Base-by-base conservation (phyloP, 2,888 invertebrate species). In the Stenurella melanura region DNA sequence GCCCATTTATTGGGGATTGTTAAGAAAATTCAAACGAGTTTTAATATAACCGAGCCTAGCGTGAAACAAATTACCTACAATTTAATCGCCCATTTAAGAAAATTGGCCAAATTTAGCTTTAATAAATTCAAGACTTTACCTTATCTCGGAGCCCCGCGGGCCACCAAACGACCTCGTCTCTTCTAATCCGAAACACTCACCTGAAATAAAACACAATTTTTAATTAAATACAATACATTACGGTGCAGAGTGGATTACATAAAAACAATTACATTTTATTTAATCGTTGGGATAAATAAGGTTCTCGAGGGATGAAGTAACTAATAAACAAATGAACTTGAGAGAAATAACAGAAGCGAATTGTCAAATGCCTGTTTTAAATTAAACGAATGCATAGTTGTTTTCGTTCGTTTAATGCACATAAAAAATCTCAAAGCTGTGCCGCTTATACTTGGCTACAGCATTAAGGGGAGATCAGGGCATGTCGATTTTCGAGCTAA, bases 121-220 rank as follows among this genome's bases (percentile, higher is more conserved):
- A 87, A 89, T 89, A 89, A 88, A 89, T 89, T 89, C 87, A 84
- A 86, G 88, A 87, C 87, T 88, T 89, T 89, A 89, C 89, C 89
- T 89, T 89, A 88, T 89, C 89, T 88, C 85, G 85, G 85, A 83
- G 86, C 81, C 84, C 81, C 81, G 83, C 83, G 83, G 83, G 83
- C 84, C 77, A 80, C 83, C 81, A 76, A 82, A 82, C 79, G 81
- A 79, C 70, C 76, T 79, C 73, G 78, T 75, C 77, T 76, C 69
- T 69, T 76, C 73, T 82, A 81, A 83, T 82, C 82, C 81, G 64
- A 73, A 78, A 71, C 69, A 87, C 87, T 87, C 86, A 87, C 87
- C 87, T 87, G 87, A 83, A 88, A 87, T 83, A 78, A 86, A 87
- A 84, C 83, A 85, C 83, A 84, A 85, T 83, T 83, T 75, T 79